Percentiles rank a stretch among this genome's conserved stretches.
phyloP scores from a whole-genome alignment of 2,113 vertebrate genomes.

The Dolichallabes microphthalmus region DNA sequence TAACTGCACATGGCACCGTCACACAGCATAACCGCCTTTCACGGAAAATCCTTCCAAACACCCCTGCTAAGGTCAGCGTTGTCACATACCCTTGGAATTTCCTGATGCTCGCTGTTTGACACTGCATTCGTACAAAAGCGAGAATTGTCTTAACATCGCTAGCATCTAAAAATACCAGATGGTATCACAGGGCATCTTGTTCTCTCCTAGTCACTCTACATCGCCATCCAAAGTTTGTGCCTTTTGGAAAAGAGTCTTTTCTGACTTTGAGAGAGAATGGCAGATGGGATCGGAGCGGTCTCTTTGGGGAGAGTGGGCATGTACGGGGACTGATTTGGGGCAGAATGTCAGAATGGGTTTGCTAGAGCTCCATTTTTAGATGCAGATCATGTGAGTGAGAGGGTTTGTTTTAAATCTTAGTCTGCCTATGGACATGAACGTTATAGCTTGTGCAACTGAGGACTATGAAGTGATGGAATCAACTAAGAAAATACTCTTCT shows the following conservation, averaged over 20 bases:
- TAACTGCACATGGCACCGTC: constrained; percentile 56
- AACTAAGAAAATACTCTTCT: neutral
- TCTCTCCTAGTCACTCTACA: constrained; percentile 37
- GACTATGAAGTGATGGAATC: constrained; percentile 70
- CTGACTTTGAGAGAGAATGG: constrained; percentile 55
- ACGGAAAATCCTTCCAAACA: constrained; percentile 41
- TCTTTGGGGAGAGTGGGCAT: constrained; percentile 44
- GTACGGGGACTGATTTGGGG: constrained; percentile 60
- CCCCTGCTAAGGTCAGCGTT: constrained; percentile 57
- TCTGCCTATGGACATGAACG: constrained; percentile 78
- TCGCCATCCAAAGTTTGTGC: constrained; percentile 50
- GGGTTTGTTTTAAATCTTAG: constrained; percentile 81
- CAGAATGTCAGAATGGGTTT: constrained; percentile 83
- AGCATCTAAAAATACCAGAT: constrained; percentile 39
- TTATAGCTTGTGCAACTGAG: constrained; percentile 76
- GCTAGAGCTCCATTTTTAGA: constrained; percentile 75
- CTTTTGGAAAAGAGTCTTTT: constrained; percentile 47
- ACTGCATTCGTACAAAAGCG: constrained; percentile 10
- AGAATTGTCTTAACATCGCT: constrained; percentile 31
- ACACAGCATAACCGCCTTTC: constrained; percentile 49
- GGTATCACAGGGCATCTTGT: constrained; percentile 13
- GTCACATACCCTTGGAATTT: constrained; percentile 49
- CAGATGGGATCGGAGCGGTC: constrained; percentile 50
- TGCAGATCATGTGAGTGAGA: constrained; percentile 81
- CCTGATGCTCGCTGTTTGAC: constrained; percentile 25